Evolutionary conservation across 2,113 vertebrate genomes (phyloP).

Genomic region (Calidris pugnax): DNA sequence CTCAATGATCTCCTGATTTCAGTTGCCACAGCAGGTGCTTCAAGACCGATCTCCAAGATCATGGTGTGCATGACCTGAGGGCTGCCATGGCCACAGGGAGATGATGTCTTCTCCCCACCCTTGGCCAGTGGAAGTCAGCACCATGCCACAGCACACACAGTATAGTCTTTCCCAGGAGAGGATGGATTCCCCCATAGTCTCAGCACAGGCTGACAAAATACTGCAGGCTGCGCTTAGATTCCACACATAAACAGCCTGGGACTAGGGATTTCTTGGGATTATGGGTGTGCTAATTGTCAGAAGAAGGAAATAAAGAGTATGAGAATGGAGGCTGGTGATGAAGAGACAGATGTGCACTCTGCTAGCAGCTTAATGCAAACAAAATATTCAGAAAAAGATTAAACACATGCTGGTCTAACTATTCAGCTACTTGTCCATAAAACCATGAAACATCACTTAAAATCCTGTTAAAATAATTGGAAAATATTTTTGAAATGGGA

Average conservation of each 20-base stretch:
- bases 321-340: neutral
- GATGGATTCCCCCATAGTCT: neutral
- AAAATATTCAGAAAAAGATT: neutral
- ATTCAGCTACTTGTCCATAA: neutral
- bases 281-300: neutral
- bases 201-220: neutral
- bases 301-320: neutral
- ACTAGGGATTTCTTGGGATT: neutral
- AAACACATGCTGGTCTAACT: neutral
- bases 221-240: neutral
- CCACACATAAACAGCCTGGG: neutral
- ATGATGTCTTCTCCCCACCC: neutral
- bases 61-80: accelerated
- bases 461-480: neutral
- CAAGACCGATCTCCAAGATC: neutral
- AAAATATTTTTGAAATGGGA: neutral
- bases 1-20: neutral
- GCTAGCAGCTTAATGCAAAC: neutral
- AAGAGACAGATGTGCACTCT: neutral
- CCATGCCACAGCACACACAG: accelerated
- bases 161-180: neutral
- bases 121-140: neutral
- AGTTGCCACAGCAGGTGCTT: neutral
- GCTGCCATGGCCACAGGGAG: neutral
- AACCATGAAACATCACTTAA: neutral